These are phyloP conservation scores for Seriola aureovittata DNA, from an alignment of 2,113 vertebrate genomes.

Conservation along the genomic window DNA sequence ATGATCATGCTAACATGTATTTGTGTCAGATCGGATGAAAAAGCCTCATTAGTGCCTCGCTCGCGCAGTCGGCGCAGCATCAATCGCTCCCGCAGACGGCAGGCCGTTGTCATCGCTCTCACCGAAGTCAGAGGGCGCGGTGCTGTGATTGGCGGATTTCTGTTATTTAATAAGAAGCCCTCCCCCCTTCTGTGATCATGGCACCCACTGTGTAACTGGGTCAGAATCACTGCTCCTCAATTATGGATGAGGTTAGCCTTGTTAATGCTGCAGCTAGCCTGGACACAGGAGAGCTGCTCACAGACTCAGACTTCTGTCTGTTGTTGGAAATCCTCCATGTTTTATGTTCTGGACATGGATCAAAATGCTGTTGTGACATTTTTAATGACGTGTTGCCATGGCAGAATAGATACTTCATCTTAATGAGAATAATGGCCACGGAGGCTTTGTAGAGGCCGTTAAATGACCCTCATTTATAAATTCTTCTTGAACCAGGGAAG, in stretches of 20 bases:
- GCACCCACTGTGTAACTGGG: conserved; percentile 41
- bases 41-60: conserved; percentile 24
- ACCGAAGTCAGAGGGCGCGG: conserved; percentile 3
- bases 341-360: not conserved
- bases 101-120: conserved; percentile 23
- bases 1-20: fast-evolving
- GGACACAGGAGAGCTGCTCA: not conserved
- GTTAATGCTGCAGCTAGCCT: conserved; percentile 34
- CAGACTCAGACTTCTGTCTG: not conserved
- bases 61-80: not conserved
- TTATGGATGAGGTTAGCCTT: conserved; percentile 42
- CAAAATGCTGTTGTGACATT: not conserved
- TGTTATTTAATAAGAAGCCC: conserved; percentile 38
- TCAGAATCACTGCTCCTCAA: conserved; percentile 46
- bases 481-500: too few relatives aligned
- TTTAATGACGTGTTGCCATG: not conserved
- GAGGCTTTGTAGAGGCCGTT: not conserved
- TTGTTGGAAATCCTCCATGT: not conserved
- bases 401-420: too few relatives aligned
- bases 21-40: not conserved
- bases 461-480: too few relatives aligned
- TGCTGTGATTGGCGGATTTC: conserved; percentile 37
- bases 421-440: not conserved
- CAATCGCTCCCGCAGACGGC: conserved; percentile 6
- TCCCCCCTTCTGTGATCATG: conserved; percentile 41